phyloP scores from a whole-genome alignment of 2,113 vertebrate genomes.

The Oncorhynchus mykiss region DNA sequence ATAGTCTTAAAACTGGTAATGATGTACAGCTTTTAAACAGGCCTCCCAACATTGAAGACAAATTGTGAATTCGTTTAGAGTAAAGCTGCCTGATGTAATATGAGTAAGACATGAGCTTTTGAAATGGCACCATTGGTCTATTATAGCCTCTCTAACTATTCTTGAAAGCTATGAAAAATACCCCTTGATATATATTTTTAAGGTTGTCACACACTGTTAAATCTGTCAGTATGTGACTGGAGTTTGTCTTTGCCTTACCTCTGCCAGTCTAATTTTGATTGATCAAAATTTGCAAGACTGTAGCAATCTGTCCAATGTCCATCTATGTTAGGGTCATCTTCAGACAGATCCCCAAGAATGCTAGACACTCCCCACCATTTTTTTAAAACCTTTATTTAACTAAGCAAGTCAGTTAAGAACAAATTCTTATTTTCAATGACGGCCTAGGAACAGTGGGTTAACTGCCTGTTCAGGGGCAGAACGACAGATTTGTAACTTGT shows the following conservation, averaged over 20 bases:
- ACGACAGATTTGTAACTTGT: too few relatives aligned
- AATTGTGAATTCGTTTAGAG: not conserved
- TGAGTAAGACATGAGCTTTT: not conserved
- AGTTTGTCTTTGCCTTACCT: not conserved
- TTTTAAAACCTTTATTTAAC: too few relatives aligned
- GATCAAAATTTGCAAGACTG: not conserved
- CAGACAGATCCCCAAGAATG: constrained; percentile 24
- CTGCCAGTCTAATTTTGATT: too few relatives aligned
- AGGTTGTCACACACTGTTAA: not conserved
- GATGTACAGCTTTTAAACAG: not conserved
- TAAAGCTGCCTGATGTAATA: not conserved
- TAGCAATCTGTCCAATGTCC: not conserved
- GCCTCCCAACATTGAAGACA: not conserved
- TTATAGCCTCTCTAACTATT: not conserved
- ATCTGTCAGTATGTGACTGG: not conserved
- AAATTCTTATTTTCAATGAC: too few relatives aligned
- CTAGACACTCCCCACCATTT: constrained; percentile 39
- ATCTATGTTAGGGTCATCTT: constrained; percentile 46
- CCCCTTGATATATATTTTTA: not conserved
- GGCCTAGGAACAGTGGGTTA: too few relatives aligned
- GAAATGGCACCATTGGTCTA: not conserved
- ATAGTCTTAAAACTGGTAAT: not conserved
- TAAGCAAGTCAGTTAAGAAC: too few relatives aligned
- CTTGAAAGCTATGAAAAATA: too few relatives aligned
- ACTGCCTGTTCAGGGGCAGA: too few relatives aligned